Conservation (phyloP, 2,888 invertebrate genomes). For the Fragum fragum region DNA sequence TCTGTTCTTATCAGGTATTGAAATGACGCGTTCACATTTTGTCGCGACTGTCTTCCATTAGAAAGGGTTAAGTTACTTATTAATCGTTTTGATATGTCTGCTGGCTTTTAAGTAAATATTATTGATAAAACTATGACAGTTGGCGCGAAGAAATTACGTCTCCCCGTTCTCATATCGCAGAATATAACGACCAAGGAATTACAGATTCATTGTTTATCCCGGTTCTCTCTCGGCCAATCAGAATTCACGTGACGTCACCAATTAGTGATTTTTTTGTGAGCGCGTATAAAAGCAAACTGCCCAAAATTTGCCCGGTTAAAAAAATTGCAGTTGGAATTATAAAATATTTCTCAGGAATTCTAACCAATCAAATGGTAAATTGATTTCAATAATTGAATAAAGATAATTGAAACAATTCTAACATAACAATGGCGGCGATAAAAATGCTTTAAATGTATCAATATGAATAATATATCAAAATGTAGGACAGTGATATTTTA, state of each 20-base stretch:
- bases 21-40: neutral
- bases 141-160: conserved; percentile 13
- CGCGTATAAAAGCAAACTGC: conserved; percentile 9
- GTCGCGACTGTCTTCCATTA: conserved; percentile 3
- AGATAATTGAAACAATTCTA: too few species aligned
- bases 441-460: too few species aligned
- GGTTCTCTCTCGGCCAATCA: conserved; percentile 6
- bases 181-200: conserved; percentile 11
- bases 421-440: too few species aligned
- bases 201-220: conserved; percentile 1
- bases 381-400: too few species aligned
- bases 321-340: neutral
- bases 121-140: conserved; percentile 18
- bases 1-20: too few species aligned
- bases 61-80: conserved; percentile 16
- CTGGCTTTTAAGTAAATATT: conserved; percentile 15
- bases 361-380: too few species aligned
- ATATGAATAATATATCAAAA: too few species aligned
- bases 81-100: conserved; percentile 19
- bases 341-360: too few species aligned
- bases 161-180: conserved; percentile 1
- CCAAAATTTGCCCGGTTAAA: neutral
- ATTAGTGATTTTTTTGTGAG: neutral
- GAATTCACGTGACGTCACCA: conserved; percentile 4
- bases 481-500: too few species aligned